Evolutionary conservation across 53 echinoderm and acorn worm genomes (phyloP).

Genomic region (Holothuria leucospilota): DNA sequence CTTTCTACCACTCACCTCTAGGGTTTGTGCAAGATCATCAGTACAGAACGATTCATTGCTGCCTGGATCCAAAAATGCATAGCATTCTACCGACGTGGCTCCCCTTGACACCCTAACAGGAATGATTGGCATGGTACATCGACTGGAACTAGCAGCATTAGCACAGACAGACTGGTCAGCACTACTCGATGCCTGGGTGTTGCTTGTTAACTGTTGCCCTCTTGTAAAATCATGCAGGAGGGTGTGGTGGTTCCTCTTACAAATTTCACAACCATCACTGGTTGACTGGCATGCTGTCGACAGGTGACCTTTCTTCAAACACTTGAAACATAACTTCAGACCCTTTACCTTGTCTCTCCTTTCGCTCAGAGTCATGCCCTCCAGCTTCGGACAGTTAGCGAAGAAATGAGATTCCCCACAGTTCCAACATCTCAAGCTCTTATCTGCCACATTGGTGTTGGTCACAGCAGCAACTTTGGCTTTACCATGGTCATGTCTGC

Average conservation of each 20-base stretch:
- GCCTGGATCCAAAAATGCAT: slow-evolving; percentile 66
- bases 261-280: slow-evolving; percentile 45
- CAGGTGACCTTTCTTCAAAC: slow-evolving; percentile 59
- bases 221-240: slow-evolving; percentile 38
- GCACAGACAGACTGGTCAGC: slow-evolving; percentile 5
- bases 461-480: slow-evolving; percentile 17
- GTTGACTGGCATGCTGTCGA: slow-evolving; percentile 10
- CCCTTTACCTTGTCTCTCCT: slow-evolving; percentile 39
- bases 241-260: slow-evolving; percentile 55
- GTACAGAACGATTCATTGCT: slow-evolving; percentile 67
- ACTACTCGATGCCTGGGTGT: slow-evolving; percentile 23
- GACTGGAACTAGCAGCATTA: slow-evolving; percentile 18
- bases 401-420: slow-evolving; percentile 38
- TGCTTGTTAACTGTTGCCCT: neutral
- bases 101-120: slow-evolving; percentile 46
- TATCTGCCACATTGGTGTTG: neutral
- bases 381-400: slow-evolving; percentile 36
- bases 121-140: slow-evolving; percentile 60
- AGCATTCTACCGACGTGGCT: slow-evolving; percentile 42
- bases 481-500: neutral
- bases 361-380: neutral
- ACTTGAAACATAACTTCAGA: slow-evolving; percentile 60
- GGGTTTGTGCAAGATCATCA: slow-evolving; percentile 33
- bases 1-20: slow-evolving; percentile 39
- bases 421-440: neutral